Evolutionary conservation across 2,113 vertebrate genomes (phyloP).

Genomic region (Rhombomys opimus): DNA sequence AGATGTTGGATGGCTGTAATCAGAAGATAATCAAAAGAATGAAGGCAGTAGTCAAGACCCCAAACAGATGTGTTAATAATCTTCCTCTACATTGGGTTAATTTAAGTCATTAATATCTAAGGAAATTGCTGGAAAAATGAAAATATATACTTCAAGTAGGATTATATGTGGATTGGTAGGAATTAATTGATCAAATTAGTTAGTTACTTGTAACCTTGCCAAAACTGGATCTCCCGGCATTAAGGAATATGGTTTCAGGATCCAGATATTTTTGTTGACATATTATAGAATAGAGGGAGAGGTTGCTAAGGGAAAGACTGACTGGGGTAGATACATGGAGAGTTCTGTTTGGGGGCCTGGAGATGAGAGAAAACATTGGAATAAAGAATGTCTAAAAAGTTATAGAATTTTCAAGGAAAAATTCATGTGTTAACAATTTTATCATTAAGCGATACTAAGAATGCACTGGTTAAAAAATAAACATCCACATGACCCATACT

Average conservation of each 20-base stretch:
- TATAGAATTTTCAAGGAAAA: constrained; percentile 5
- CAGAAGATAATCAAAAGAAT: neutral
- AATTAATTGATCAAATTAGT: constrained; percentile 29
- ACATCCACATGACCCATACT: neutral
- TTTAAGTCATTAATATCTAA: constrained; percentile 45
- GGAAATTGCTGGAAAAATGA: constrained; percentile 31
- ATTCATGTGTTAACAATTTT: constrained; percentile 40
- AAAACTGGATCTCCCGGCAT: constrained; percentile 9
- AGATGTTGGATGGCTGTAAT: neutral
- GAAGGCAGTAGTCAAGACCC: constrained; percentile 6
- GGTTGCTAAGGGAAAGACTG: neutral
- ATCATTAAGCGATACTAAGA: neutral
- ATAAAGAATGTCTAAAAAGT: neutral
- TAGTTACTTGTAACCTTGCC: constrained; percentile 8
- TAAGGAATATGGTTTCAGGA: neutral
- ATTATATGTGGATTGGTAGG: neutral
- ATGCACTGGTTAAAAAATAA: constrained; percentile 23
- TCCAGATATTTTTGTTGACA: constrained; percentile 12
- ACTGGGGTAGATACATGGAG: neutral
- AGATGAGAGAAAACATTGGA: neutral
- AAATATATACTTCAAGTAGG: constrained; percentile 23
- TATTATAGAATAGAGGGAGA: neutral
- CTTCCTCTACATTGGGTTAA: neutral
- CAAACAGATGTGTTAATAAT: neutral
- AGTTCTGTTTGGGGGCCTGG: neutral